Base-by-base conservation (phyloP, 2,888 invertebrate species). In the Leucoptera coffeella region DNA sequence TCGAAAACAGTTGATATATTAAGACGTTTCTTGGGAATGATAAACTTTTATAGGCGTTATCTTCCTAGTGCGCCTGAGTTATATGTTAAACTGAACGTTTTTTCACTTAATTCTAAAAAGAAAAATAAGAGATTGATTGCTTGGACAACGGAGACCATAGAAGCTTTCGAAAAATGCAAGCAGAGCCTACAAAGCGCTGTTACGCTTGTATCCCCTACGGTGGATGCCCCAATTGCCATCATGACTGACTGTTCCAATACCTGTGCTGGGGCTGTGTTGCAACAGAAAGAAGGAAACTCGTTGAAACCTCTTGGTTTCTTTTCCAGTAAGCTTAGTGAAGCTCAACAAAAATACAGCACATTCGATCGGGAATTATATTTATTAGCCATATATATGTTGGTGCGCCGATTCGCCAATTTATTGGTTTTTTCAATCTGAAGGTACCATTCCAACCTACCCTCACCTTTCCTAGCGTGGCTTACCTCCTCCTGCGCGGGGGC, bases 11-110 rank as follows among this genome's bases (percentile, higher is more conserved):
- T 38, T 0, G 22, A 24, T 25, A 23, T 29, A 12, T 27, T 34
- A 10, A 26, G 35, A 6, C 23, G 35, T 21, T 39, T 37, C 21
- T 24, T 38, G 7, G 29, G 33, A 25, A 35, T 36, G 30, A 9
- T 33, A 21, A 29, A 35, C 14, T 35, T 32, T 23, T 32, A 29
- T 15, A 22, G 28, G 14, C 17, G 22, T 13, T 27, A 26, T 22
- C 22, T 35, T 8, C 29, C 29, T 2, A 11, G 20, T 2, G 15
- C 28, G 9, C 25, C 27, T 7, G 12, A 22, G 15, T 9, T 22
- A 4, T 35, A 38, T 14, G 11, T 5, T 5, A 11, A 12, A 10
- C 14, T 28, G 12, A 28, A 28, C 11, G n/a, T 12, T 9, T 28
- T 21, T 11, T 11, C 24, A 7, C 17, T n/a, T 15, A 8, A 10